Evolutionary conservation across 2,888 invertebrate genomes (phyloP).

Genomic region (Rhagonycha lutea): DNA sequence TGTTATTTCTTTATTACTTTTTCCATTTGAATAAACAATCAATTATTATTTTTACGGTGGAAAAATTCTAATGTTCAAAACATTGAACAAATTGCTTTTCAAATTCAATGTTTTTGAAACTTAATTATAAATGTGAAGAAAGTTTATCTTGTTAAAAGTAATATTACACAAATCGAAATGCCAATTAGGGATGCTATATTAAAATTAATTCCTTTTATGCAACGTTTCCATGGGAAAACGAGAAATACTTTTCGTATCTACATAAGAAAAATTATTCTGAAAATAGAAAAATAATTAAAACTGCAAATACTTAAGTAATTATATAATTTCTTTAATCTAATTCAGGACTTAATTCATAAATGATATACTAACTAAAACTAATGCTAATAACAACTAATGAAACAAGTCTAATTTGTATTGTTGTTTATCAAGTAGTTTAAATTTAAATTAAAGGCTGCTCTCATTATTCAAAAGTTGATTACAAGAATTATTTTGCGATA

Average conservation of each 20-base stretch:
- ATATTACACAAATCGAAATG: neutral
- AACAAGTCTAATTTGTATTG: neutral
- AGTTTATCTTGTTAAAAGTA: neutral
- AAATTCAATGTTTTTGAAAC: too few relatives aligned
- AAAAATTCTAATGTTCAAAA: neutral
- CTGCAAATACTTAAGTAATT: neutral
- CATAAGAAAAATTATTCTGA: neutral
- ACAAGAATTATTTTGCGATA: too few relatives aligned
- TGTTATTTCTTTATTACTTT: too few relatives aligned
- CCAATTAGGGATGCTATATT: neutral
- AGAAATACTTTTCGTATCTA: neutral
- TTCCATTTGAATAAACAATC: neutral
- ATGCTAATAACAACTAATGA: neutral
- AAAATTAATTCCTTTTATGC: neutral
- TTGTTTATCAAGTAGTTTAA: neutral
- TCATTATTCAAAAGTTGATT: neutral
- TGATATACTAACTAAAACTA: neutral
- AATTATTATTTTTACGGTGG: neutral
- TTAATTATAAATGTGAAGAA: neutral
- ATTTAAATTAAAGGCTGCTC: neutral
- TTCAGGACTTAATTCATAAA: neutral
- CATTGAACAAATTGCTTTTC: too few relatives aligned
- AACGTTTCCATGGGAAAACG: neutral
- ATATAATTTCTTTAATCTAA: neutral
- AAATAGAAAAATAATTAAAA: neutral